Conservation (phyloP, 2,113 vertebrate species). For the Psammodynastes pulverulentus region DNA sequence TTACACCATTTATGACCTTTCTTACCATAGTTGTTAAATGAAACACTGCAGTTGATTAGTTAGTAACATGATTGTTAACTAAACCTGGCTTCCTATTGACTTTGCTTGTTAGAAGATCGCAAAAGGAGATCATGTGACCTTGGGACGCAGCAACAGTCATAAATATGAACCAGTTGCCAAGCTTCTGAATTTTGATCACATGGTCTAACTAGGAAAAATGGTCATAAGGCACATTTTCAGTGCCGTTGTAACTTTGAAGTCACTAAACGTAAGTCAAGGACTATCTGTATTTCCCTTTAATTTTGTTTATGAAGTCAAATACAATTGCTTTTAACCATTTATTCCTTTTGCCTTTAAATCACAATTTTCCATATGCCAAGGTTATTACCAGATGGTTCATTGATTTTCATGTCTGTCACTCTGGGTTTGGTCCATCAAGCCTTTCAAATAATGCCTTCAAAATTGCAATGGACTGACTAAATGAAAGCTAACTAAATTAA, state of each 20-base stretch:
- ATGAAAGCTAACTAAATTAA: background rate
- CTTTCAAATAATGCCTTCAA: background rate
- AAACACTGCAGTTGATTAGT: too few species aligned
- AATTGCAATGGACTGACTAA: background rate
- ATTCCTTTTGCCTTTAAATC: background rate
- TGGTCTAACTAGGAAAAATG: background rate
- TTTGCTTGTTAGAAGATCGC: too few species aligned
- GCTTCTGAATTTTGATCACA: background rate
- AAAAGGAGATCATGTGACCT: background rate
- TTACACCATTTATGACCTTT: too few species aligned
- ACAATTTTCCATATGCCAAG: background rate
- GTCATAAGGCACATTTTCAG: background rate
- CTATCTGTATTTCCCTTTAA: background rate
- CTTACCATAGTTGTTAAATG: too few species aligned
- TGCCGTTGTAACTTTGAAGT: background rate
- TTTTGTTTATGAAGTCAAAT: background rate
- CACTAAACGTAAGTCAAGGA: background rate
- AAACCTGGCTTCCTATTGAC: too few species aligned
- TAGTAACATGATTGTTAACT: too few species aligned
- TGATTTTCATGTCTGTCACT: background rate
- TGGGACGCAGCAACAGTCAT: background rate
- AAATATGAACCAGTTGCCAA: background rate
- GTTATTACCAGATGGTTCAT: background rate
- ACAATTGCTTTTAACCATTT: background rate
- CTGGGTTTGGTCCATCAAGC: background rate